phyloP scores from a whole-genome alignment of 2,888 invertebrate genomes.

The Branchellion lobata region DNA sequence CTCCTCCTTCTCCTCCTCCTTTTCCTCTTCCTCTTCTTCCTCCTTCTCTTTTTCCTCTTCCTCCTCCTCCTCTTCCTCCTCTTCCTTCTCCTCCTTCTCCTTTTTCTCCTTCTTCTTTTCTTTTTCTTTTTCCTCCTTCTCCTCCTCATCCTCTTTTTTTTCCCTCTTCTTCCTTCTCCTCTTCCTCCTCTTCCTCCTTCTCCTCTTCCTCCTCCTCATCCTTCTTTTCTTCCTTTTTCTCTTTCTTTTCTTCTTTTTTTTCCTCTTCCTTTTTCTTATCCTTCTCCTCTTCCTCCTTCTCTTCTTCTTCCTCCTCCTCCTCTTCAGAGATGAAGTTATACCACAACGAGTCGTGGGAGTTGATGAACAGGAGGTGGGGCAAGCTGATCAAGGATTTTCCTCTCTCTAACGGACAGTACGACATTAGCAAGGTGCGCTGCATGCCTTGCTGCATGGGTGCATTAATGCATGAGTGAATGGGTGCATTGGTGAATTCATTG shows the following conservation, averaged over 20 bases:
- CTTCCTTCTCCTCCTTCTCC: not conserved
- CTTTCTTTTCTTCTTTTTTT: too few species aligned
- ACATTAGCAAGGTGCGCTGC: constrained; percentile 88
- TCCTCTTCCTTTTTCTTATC: too few species aligned
- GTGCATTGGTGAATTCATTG: too few species aligned
- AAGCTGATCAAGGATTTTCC: constrained; percentile 96
- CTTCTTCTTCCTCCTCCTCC: too few species aligned
- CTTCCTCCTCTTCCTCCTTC: not conserved
- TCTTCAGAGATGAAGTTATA: constrained; percentile 71
- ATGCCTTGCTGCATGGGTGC: too few species aligned
- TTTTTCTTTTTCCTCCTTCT: too few species aligned
- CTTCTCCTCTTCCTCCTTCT: too few species aligned
- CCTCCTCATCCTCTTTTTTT: too few species aligned
- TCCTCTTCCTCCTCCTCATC: too few species aligned
- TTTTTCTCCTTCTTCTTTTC: too few species aligned
- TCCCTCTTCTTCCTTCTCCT: not conserved
- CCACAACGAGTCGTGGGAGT: constrained; percentile 97
- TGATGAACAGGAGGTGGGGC: constrained; percentile 94
- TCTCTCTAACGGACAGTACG: constrained; percentile 75
- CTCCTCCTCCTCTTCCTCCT: not conserved
- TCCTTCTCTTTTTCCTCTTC: not conserved
- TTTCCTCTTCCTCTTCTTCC: not conserved
- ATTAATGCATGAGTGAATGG: too few species aligned
- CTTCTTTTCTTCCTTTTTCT: too few species aligned
- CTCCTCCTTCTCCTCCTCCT: not conserved